Conservation (phyloP, 2,797 vertebrate genomes). For the Halcyon chelicuti region DNA sequence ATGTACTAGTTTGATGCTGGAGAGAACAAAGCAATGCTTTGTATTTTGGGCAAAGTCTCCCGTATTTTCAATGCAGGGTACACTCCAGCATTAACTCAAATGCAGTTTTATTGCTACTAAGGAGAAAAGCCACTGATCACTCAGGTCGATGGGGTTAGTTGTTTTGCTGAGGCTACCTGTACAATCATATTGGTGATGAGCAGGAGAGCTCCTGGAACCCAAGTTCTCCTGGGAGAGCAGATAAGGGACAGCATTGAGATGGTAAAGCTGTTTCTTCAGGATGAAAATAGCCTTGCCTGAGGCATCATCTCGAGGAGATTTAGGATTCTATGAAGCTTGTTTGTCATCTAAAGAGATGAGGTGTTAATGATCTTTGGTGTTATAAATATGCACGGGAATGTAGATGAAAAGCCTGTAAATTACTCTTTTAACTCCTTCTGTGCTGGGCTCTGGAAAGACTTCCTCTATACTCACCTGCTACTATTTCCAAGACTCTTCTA, state of each 20-base stretch:
- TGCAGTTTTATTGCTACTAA: not conserved
- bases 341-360: not conserved
- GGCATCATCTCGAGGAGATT: not conserved
- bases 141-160: not conserved
- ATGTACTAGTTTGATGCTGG: accelerated
- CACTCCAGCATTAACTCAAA: not conserved
- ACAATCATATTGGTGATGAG: not conserved
- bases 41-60: not conserved
- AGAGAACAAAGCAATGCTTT: not conserved
- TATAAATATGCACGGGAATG: not conserved
- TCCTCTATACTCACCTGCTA: not conserved
- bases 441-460: not conserved
- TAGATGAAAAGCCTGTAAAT: not conserved
- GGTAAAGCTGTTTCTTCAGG: not conserved
- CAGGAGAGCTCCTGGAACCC: not conserved
- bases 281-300: not conserved
- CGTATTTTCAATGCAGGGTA: not conserved
- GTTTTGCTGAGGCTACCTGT: not conserved
- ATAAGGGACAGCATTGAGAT: not conserved
- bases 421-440: not conserved
- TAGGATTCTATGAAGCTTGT: not conserved
- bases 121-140: not conserved
- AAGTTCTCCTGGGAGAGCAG: not conserved
- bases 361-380: not conserved
- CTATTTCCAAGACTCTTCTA: not conserved